These are phyloP conservation scores for Oryzias sinensis DNA, from an alignment of 2,797 vertebrate species.

Conservation along the genomic window DNA sequence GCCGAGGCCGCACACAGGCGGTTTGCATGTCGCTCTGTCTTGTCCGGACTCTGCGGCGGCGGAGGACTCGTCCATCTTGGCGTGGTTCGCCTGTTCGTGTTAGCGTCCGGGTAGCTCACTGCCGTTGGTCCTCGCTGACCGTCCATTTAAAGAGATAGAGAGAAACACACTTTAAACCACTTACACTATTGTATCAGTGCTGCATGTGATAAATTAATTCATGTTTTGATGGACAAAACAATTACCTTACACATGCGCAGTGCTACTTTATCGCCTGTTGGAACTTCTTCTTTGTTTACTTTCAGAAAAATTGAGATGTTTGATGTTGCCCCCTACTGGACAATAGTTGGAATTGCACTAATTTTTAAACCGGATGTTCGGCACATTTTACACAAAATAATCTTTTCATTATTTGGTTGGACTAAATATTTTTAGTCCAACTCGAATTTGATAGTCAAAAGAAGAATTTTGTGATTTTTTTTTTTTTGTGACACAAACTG, in stretches of 20 bases:
- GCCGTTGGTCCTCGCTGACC: conserved; percentile 4
- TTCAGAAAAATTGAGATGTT: background rate
- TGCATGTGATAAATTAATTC: background rate
- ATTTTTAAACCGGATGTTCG: too few species aligned
- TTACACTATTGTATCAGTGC: background rate
- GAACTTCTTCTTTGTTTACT: conserved; percentile 48
- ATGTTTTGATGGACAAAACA: background rate
- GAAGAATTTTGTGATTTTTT: too few species aligned
- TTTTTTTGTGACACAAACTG: too few species aligned
- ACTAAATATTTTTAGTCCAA: too few species aligned
- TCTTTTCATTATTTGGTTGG: too few species aligned
- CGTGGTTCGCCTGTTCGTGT: conserved; percentile 20
- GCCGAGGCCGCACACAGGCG: background rate
- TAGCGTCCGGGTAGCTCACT: conserved; percentile 27
- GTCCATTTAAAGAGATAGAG: background rate
- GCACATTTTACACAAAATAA: too few species aligned
- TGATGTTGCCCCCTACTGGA: background rate
- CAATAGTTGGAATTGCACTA: background rate
- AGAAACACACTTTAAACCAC: background rate
- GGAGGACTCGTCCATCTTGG: conserved; percentile 67
- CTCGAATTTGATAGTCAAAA: too few species aligned
- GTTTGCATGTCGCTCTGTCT: conserved; percentile 18
- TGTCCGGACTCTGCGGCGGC: conserved; percentile 12
- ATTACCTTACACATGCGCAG: conserved; percentile 15
- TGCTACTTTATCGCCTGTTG: conserved; percentile 10